Base-by-base conservation (phyloP, 2,113 vertebrate genomes). In the Melierax canorus region DNA sequence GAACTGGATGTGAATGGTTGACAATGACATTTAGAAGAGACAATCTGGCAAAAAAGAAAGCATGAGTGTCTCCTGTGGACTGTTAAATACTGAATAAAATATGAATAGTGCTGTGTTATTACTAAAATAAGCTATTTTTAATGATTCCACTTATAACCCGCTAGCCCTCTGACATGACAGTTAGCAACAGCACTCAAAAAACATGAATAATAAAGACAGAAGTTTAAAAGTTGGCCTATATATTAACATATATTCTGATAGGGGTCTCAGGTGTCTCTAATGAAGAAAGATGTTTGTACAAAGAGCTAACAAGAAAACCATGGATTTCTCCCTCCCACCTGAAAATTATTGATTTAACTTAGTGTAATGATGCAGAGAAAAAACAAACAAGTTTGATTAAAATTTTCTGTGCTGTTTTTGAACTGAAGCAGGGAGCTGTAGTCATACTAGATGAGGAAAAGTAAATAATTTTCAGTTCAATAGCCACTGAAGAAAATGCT, bases 81-180 rank as follows among this genome's bases (percentile, higher is more conserved):
- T 82, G 87, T 93, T 94, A 96, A 88, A 94, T 90, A 73, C 77
- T n/a, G 10, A 96, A 93, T 92, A 93, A 94, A 94, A 93, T 92
- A 94, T 86, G 85, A 93, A 77, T 55, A 85, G 71, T 79, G 34
- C 66, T 90, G 48, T 80, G 84, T 82, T 96, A 67, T 88, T 96
- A 93, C 84, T 94, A 88, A 94, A 94, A 95, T 73, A 81, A 93
- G 91, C 63, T 97, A 88, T 94, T 96, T 97, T 96, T 94, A 97
- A 90, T 83, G 81, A 86, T 86, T 90, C 89, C 63, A 48, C 93
- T 95, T 96, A 77, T 36, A 97, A 82, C 67, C 73, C 1, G 0
- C 71, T 84, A 97, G 46, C 60, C 77, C 81, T 93, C 67, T 94
- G 93, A 95, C 11, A 27, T 88, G 76, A 76, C 73, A 59, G 67